These are phyloP conservation scores for Lepus townsendii DNA, from an alignment of 2,797 vertebrate genomes.

Conservation along the genomic window DNA sequence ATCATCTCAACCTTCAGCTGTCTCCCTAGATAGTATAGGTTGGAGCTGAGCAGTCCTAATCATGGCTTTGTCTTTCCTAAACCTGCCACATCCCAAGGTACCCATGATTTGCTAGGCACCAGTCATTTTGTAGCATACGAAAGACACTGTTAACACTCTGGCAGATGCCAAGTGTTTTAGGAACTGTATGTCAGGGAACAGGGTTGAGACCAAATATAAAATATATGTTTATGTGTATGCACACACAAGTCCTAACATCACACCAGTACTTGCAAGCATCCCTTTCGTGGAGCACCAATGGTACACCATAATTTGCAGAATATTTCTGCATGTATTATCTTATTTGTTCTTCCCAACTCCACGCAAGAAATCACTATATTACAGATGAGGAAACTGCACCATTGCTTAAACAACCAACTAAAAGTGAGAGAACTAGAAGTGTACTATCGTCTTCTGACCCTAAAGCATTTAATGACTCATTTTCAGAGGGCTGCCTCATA, in stretches of 20 bases:
- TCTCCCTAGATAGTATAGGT: background rate
- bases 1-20: background rate
- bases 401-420: background rate
- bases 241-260: background rate
- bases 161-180: background rate
- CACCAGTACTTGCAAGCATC: background rate
- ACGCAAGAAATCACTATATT: slow-evolving; percentile 1
- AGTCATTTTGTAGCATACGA: background rate
- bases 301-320: background rate
- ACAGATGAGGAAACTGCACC: background rate
- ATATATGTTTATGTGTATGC: background rate
- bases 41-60: background rate
- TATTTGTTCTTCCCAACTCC: background rate
- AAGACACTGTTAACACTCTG: background rate
- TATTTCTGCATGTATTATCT: background rate
- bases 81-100: background rate
- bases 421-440: background rate
- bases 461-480: background rate
- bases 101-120: background rate
- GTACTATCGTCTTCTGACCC: background rate
- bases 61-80: background rate
- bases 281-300: background rate
- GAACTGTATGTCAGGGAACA: background rate
- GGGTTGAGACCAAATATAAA: background rate
- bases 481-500: background rate